Evolutionary conservation across 2,113 vertebrate genomes (phyloP), one percentile per base, ranked within the genome.

Genomic region (Irena cyanogastra): DNA sequence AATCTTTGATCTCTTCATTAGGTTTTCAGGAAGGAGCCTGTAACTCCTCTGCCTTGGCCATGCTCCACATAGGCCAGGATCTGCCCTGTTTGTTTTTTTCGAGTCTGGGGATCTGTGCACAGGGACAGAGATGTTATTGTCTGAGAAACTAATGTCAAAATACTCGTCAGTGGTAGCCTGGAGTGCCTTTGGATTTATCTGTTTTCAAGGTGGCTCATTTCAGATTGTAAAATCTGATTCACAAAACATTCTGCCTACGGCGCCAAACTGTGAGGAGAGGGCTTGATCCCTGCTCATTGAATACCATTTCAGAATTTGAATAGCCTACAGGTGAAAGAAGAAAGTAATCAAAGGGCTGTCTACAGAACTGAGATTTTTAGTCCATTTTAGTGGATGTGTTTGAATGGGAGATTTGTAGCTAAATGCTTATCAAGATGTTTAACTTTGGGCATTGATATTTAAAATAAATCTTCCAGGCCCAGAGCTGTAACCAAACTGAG

Each of bases 11-110:
- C 1, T 10, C 27, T 39, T 52, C 12, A 37, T 11, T 19, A 60
- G 13, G 3, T 41, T 80, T 69, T 3, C 3, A 65, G 13, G n/a
- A 87, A 57, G 31, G 4, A 61, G 1, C 4, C 18, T 37, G 23
- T n/a, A 28, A 11, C 16, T 70, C 5, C 54, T 31, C 2, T 6
- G 2, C 2, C 13, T 54, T n/a, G 12, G 7, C 16, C 0, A 0
- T 49, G 6, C 16, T 57, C 37, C 26, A 2, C 10, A 7, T 4
- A 10, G n/a, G 6, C 7, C 37, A 53, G 28, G 13, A 16, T 87
- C 26, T 30, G 6, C 9, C 8, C 15, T 59, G 42, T 10, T 91
- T 52, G 7, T 33, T 63, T 54, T 44, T 49, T 7, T 42, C 26
- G 28, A 16, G 12, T 61, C 12, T 61, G 15, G 8, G 22, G n/a